Conservation (phyloP, 64 coral and sea anemone species). For the Pocillopora damicornis region DNA sequence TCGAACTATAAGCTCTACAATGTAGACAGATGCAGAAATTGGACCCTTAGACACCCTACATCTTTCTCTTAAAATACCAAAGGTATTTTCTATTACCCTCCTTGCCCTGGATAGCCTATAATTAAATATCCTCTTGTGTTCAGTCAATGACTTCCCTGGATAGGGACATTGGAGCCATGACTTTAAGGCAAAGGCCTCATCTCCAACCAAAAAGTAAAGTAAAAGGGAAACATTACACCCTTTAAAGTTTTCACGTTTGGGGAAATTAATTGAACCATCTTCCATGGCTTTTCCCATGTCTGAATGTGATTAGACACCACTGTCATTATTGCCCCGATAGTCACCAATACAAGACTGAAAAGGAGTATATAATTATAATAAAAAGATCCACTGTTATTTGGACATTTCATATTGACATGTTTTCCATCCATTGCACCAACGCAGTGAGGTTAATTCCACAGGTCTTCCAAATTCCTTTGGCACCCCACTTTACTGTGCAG, state of each 20-base stretch:
- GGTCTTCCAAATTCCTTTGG: too few species aligned
- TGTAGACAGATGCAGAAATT: constrained; percentile 40
- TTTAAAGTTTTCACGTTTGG: constrained; percentile 27
- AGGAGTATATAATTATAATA: too few species aligned
- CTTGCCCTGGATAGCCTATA: constrained; percentile 36
- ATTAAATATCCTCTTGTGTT: constrained; percentile 41
- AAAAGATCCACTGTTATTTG: too few species aligned
- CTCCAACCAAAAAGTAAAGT: constrained; percentile 51
- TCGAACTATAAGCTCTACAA: constrained; percentile 26
- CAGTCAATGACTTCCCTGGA: constrained; percentile 3
- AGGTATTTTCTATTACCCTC: constrained; percentile 34
- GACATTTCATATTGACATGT: too few species aligned
- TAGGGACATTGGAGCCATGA: constrained; percentile 29
- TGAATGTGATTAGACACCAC: too few species aligned
- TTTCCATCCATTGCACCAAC: too few species aligned
- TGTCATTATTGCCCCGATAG: too few species aligned
- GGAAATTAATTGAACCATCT: constrained; percentile 16
- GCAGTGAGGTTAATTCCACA: too few species aligned
- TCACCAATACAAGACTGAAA: too few species aligned
- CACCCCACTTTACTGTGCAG: too few species aligned
- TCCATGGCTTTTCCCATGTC: constrained; percentile 12
- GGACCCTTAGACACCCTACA: constrained; percentile 22
- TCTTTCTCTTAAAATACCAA: constrained; percentile 36
- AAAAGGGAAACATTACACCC: constrained; percentile 14
- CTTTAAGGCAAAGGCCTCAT: constrained; percentile 40